phyloP scores from a whole-genome alignment of 2,888 invertebrate species.

The Agapostemon virescens region DNA sequence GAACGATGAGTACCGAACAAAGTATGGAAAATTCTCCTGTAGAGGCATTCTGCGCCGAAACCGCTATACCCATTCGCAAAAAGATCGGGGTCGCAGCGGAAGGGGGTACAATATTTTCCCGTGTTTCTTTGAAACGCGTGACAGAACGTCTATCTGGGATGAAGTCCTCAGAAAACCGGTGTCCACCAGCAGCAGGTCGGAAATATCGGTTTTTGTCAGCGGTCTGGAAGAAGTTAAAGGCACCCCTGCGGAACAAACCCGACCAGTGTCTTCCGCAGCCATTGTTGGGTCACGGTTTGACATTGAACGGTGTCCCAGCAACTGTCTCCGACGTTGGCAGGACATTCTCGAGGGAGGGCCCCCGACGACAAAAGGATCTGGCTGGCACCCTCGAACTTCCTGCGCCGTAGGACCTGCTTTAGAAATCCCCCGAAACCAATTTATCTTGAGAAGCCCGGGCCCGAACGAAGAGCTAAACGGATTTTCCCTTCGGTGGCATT shows the following conservation, averaged over 20 bases:
- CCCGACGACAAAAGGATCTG: conserved; percentile 64
- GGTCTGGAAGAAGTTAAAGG: conserved; percentile 48
- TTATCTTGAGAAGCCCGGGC: conserved; percentile 75
- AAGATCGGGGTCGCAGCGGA: not conserved
- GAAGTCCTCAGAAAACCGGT: conserved; percentile 23
- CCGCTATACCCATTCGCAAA: not conserved
- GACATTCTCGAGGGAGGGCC: conserved; percentile 57
- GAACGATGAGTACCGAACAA: not conserved
- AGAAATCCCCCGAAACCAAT: conserved; percentile 76
- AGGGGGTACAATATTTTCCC: conserved; percentile 7
- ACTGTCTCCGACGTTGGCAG: conserved; percentile 40
- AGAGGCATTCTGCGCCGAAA: not conserved
- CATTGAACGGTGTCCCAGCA: conserved; percentile 66
- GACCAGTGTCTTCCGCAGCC: conserved; percentile 45
- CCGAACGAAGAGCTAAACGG: conserved; percentile 72
- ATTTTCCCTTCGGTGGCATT: conserved; percentile 71
- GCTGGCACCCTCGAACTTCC: conserved; percentile 66
- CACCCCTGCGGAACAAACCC: conserved; percentile 43
- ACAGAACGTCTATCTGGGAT: conserved; percentile 20
- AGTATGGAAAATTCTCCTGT: no score
- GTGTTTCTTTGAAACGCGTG: conserved; percentile 7
- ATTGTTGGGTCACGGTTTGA: conserved; percentile 73
- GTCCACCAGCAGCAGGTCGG: conserved; percentile 42
- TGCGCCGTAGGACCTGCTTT: conserved; percentile 72
- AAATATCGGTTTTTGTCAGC: conserved; percentile 55